Conservation (phyloP, 2,797 vertebrate genomes). For the Amniataba percoides region DNA sequence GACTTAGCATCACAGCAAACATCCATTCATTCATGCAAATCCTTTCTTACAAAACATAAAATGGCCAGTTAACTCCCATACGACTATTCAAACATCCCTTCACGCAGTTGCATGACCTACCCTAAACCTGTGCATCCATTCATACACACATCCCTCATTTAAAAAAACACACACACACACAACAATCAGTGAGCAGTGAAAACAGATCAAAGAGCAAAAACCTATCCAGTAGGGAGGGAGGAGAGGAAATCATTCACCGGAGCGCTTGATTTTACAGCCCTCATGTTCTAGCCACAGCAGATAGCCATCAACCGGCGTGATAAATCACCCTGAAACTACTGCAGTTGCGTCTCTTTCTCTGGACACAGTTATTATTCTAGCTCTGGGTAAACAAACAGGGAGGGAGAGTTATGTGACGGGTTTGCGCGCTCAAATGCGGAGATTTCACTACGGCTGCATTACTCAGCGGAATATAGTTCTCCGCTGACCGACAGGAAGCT, state of each 20-base stretch:
- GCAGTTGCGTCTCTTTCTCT: constrained; percentile 58
- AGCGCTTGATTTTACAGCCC: constrained; percentile 76
- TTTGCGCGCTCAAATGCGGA: constrained; percentile 48
- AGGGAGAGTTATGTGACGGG: constrained; percentile 74
- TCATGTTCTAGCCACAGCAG: constrained; percentile 65
- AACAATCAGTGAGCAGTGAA: constrained; percentile 48
- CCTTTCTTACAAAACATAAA: constrained; percentile 30
- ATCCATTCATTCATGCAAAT: constrained; percentile 25
- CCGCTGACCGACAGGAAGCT: constrained; percentile 53
- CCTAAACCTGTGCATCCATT: constrained; percentile 15
- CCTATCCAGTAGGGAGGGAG: constrained; percentile 44
- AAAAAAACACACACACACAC: constrained; percentile 4
- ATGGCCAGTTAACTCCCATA: constrained; percentile 13
- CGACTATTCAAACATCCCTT: constrained; percentile 18
- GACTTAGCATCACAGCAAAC: constrained; percentile 28
- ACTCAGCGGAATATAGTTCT: constrained; percentile 67
- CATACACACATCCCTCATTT: constrained; percentile 21
- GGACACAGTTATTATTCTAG: constrained; percentile 72
- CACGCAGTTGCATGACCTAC: background rate
- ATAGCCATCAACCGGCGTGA: constrained; percentile 66
- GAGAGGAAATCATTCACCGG: constrained; percentile 75
- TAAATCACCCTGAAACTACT: constrained; percentile 74
- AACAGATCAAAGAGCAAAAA: constrained; percentile 60
- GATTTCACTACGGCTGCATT: constrained; percentile 61
- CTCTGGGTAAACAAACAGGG: constrained; percentile 73